Evolutionary conservation across 2,888 invertebrate species (phyloP).

Genomic region (Ochropleura leucogaster): DNA sequence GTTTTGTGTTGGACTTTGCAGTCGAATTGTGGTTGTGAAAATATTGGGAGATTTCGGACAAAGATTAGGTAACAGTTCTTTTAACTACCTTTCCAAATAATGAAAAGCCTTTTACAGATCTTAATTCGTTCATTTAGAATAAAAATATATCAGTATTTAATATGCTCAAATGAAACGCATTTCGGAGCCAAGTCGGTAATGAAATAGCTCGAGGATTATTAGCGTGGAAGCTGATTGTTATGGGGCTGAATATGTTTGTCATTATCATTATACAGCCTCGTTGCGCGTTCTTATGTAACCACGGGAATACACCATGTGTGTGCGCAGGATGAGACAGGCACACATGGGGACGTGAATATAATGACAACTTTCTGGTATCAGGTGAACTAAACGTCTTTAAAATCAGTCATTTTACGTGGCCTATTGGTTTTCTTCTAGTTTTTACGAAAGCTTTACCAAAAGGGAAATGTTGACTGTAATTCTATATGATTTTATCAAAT

Average conservation of each 20-base stretch:
- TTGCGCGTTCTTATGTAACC: too few relatives aligned
- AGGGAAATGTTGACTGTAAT: not conserved
- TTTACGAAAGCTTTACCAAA: not conserved
- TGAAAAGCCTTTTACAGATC: not conserved
- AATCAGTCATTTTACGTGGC: not conserved
- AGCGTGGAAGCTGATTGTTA: not conserved
- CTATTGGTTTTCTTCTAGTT: not conserved
- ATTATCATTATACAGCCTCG: not conserved
- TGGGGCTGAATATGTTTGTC: not conserved
- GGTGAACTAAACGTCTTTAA: not conserved
- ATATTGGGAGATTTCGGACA: not conserved
- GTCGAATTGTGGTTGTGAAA: not conserved
- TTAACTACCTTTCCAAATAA: not conserved
- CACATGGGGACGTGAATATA: not conserved
- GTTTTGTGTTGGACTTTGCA: slow-evolving; percentile 11
- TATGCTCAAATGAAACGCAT: not conserved
- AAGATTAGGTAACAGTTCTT: not conserved
- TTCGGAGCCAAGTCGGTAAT: not conserved
- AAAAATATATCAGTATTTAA: not conserved
- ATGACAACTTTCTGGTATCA: not conserved
- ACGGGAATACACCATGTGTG: too few relatives aligned
- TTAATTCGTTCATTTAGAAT: not conserved
- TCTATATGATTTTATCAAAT: slow-evolving; percentile 4
- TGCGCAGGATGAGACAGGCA: not conserved
- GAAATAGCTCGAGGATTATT: not conserved